Conservation (phyloP, 2,797 vertebrate genomes). For the Enteromius thamalakanensis region DNA sequence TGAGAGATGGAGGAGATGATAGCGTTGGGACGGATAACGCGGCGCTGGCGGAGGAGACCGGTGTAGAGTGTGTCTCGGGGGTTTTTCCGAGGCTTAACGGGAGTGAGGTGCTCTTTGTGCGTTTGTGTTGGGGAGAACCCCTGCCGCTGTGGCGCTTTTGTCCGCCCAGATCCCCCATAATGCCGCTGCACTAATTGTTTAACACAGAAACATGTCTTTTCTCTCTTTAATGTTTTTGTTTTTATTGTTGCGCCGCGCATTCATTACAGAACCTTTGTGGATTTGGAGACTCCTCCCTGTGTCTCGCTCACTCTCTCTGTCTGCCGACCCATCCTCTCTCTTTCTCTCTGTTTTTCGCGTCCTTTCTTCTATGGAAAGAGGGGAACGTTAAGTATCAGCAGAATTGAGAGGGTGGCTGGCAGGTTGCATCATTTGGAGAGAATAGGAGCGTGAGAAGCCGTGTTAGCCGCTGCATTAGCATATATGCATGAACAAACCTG, state of each 20-base stretch:
- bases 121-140: slow-evolving; percentile 62
- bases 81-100: slow-evolving; percentile 34
- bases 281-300: slow-evolving; percentile 71
- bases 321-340: slow-evolving; percentile 38
- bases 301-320: slow-evolving; percentile 32
- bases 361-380: slow-evolving; percentile 62
- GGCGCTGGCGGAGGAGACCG: slow-evolving; percentile 9
- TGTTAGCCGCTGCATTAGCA: slow-evolving; percentile 79
- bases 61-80: slow-evolving; percentile 37
- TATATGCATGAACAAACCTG: slow-evolving; percentile 72
- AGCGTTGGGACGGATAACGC: slow-evolving; percentile 45
- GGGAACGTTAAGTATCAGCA: slow-evolving; percentile 74
- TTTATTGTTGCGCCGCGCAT: slow-evolving; percentile 77
- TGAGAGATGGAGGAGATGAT: slow-evolving; percentile 40
- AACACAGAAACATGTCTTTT: slow-evolving; percentile 83
- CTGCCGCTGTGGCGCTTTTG: slow-evolving; percentile 74
- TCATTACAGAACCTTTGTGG: slow-evolving; percentile 82
- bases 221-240: slow-evolving; percentile 81
- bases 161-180: slow-evolving; percentile 78
- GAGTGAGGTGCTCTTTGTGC: slow-evolving; percentile 42
- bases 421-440: slow-evolving; percentile 79
- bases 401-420: slow-evolving; percentile 78
- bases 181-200: slow-evolving; percentile 82
- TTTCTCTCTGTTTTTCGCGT: slow-evolving; percentile 24
- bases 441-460: slow-evolving; percentile 77